phyloP scores from a whole-genome alignment of 2,113 vertebrate species.

The Pygathrix nemaeus region DNA sequence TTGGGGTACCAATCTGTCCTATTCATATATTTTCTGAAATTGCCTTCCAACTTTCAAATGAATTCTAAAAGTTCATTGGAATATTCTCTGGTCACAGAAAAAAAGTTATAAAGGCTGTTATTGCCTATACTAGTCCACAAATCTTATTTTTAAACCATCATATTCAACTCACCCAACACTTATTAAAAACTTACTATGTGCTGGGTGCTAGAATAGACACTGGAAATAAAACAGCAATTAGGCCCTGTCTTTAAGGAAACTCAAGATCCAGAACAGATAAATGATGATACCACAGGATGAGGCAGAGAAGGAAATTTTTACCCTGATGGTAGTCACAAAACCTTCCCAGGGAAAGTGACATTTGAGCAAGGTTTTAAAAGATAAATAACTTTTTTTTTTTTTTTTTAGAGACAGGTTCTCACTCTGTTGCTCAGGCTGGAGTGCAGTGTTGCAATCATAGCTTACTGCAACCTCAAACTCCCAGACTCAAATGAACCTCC shows the following conservation, averaged over 20 bases:
- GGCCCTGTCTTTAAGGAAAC: neutral
- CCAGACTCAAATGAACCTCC: too few species aligned
- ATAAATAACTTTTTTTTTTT: too few species aligned
- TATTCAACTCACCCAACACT: neutral
- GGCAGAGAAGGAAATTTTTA: neutral
- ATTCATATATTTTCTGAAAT: constrained; percentile 9
- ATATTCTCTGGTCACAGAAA: neutral
- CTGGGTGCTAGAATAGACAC: neutral
- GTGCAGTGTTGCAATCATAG: too few species aligned
- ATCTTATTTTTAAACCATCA: neutral
- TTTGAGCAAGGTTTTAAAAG: neutral
- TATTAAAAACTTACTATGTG: neutral
- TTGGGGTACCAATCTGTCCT: neutral
- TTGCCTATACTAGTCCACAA: neutral
- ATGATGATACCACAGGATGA: accelerated
- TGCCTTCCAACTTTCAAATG: constrained; percentile 32
- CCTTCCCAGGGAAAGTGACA: neutral
- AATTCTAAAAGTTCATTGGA: constrained; percentile 42
- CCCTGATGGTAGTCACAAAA: neutral
- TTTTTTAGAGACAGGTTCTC: too few species aligned
- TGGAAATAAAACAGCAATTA: neutral
- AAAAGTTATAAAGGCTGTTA: neutral
- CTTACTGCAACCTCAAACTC: too few species aligned
- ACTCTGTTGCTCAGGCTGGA: too few species aligned
- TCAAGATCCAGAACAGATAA: neutral